phyloP scores from a whole-genome alignment of 2,888 invertebrate genomes.

The Meloe dianella region DNA sequence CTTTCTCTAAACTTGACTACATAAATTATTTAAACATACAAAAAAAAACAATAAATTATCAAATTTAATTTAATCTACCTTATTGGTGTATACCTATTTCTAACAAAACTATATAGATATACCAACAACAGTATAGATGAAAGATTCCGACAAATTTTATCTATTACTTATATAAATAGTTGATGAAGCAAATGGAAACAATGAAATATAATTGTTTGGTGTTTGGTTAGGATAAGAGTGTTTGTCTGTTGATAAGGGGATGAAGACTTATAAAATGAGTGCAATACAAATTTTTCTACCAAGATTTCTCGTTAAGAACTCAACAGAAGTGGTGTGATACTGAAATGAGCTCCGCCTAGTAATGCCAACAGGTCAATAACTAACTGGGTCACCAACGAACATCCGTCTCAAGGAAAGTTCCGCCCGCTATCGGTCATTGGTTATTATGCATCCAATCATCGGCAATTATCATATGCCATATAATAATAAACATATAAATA shows the following conservation, averaged over 20 bases:
- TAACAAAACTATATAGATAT: slow-evolving; percentile 4
- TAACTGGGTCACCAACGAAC: slow-evolving; percentile 56
- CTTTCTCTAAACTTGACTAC: background rate
- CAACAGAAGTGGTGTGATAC: slow-evolving; percentile 3
- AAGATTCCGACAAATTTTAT: background rate
- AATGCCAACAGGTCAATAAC: slow-evolving; percentile 55
- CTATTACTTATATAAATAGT: too few species aligned
- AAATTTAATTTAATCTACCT: background rate
- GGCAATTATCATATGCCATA: slow-evolving; percentile 47
- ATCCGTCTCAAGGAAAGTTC: slow-evolving; percentile 50
- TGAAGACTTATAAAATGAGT: background rate
- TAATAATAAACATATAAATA: slow-evolving; percentile 7
- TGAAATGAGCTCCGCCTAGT: slow-evolving; percentile 49
- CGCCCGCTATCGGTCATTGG: slow-evolving; percentile 54
- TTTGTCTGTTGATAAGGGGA: slow-evolving; percentile 10
- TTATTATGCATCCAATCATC: slow-evolving; percentile 52
- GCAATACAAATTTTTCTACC: slow-evolving; percentile 9
- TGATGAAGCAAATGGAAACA: background rate
- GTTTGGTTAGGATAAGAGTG: background rate
- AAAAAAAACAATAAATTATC: background rate
- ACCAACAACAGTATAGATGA: background rate
- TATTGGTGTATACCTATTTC: background rate
- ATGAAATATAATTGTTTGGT: background rate
- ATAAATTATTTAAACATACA: background rate
- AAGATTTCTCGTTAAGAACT: background rate